Percentiles rank a stretch among this genome's conserved stretches.
phyloP scores from a whole-genome alignment of 2,113 vertebrate genomes.

The Pipra filicauda region DNA sequence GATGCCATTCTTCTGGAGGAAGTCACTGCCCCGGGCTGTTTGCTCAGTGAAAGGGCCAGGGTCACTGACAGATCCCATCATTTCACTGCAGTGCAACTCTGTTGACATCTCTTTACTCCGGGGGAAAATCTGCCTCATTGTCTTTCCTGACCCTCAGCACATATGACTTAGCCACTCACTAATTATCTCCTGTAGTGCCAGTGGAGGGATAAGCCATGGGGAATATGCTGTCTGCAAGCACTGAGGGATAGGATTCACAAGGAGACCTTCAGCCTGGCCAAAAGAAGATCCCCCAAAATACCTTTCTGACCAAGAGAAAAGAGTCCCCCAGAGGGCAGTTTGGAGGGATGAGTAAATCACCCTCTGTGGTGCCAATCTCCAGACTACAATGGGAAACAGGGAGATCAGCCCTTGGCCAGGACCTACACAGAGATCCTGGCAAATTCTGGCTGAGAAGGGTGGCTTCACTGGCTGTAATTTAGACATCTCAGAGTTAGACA shows the following conservation, averaged over 20 bases:
- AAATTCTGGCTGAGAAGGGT: slow-evolving; percentile 2
- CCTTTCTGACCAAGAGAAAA: slow-evolving; percentile 36
- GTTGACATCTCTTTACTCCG: slow-evolving; percentile 43
- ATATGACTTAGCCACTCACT: slow-evolving; percentile 51
- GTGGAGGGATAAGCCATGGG: neutral
- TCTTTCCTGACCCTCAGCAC: slow-evolving; percentile 54
- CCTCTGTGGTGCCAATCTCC: neutral
- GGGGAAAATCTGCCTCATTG: slow-evolving; percentile 54
- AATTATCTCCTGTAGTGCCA: slow-evolving; percentile 57
- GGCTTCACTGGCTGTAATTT: slow-evolving; percentile 13
- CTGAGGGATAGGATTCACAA: slow-evolving; percentile 40
- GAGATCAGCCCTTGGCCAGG: neutral
- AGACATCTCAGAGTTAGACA: neutral
- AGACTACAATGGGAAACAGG: slow-evolving; percentile 32
- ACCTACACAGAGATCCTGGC: slow-evolving; percentile 48
- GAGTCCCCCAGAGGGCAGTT: slow-evolving; percentile 14
- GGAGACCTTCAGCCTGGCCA: slow-evolving; percentile 59
- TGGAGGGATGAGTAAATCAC: slow-evolving; percentile 2
- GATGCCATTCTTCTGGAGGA: slow-evolving; percentile 31
- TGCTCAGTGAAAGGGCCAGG: slow-evolving; percentile 61
- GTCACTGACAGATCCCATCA: slow-evolving; percentile 40
- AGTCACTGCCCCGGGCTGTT: neutral
- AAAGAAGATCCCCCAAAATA: slow-evolving; percentile 32
- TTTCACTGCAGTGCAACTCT: slow-evolving; percentile 27
- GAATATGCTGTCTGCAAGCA: slow-evolving; percentile 37